Base-by-base conservation (phyloP, 2,797 vertebrate genomes). In the Molossus molossus region DNA sequence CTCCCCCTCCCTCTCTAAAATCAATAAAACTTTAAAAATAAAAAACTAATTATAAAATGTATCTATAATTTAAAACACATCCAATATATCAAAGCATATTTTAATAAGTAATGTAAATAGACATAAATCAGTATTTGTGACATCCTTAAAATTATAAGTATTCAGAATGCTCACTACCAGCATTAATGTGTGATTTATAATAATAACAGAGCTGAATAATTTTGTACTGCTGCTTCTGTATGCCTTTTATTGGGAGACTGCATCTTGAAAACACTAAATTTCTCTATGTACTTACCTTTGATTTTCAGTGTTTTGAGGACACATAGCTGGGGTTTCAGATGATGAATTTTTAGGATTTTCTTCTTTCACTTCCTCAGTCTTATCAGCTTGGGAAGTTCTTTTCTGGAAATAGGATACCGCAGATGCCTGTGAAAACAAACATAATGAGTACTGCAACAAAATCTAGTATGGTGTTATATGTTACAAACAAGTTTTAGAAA, bases 381-480 rank as follows among this genome's bases (percentile, higher is more conserved):
- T 99, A 89, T 92, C 93, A 3, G 97, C 29, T 97, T 98, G 99
- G 18, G 97, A 37, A 91, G 94, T 85, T 8, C 96, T 98, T 98
- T 99, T 98, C 97, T 99, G 99, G 96, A 99, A 99, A 98, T 99
- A 98, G 40, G 99, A 99, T 86, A 98, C 97, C 98, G 98, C 98
- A 84, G 21, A 98, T 86, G 73, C 70, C 98, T 99, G 29, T 0
- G 94, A 48, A 97, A 97, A 87, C 50, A 86, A 70, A 87, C 2
- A 90, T 23, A 37, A 75, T 37, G 40, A 93, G 70, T 13, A 40
- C 21, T 48, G 20, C 37, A 77, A 73, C 4, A 87, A 84, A 91
- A 91, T 53, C 8, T 72, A 53, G 53, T 25, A 62, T 23, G 12
- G 67, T 85, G 89, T 69, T 50, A 69, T 40, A 73, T 33, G 14